Base-by-base conservation (phyloP, 2,888 invertebrate species). In the Oeneis ivallda region DNA sequence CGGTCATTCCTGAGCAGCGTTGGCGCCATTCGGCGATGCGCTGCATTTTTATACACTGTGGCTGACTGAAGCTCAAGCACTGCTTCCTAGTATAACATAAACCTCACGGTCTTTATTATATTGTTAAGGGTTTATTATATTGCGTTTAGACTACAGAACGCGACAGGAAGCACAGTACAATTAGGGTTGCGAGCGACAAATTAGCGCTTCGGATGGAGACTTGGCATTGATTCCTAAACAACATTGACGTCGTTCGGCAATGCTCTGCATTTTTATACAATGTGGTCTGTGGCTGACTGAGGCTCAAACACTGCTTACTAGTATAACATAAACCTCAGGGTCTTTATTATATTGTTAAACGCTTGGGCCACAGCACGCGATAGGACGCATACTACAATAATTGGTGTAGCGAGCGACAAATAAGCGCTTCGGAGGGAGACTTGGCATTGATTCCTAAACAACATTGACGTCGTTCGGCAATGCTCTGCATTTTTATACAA, bases 361-460 rank as follows among this genome's bases (percentile, higher is more conserved):
- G 68, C 79, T 82, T 81, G 72, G 68, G 66, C 76, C 71, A 70
- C 65, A 70, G 67, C 70, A 68, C 68, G 74, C 75, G 77, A 84
- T 90, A 91, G 91, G 91, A 91, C 90, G 86, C 84, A 76, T 82
- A 83, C 81, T 79, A 85, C 90, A n/a, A n/a, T n/a, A 90, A 91
- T 91, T 90, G 91, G 79, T 82, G 85, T 83, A 83, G 86, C 82
- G 87, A 82, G 80, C 83, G 85, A 82, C 89, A 87, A 90, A 88
- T 89, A 86, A 85, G 84, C 80, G 82, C 80, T 80, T 80, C 76
- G 80, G 82, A 75, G 81, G 91, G 89, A 87, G 89, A 89, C 71
- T 83, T 86, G 85, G 83, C 90, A 89, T 88, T 89, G 90, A 89
- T 89, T 87, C 88, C 76, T 79, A 76, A 76, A 73, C 71, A 70